Evolutionary conservation across 1,140 invertebrate species (phyloP).

Genomic region (Teleopsis dalmanni): DNA sequence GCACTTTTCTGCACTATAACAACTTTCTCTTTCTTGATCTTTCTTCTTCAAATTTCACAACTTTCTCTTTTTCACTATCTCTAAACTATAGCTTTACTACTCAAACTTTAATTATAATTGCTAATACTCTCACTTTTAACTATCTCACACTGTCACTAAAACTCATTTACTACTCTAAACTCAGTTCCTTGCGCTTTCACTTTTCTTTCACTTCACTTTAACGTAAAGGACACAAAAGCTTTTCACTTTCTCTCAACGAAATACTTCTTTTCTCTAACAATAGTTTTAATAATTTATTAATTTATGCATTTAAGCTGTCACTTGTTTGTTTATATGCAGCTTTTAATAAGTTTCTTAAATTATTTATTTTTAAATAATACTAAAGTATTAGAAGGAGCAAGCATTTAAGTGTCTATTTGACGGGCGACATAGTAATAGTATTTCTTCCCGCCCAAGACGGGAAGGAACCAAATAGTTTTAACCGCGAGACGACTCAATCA

Average conservation of each 20-base stretch:
- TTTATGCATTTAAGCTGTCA: conserved; percentile 4
- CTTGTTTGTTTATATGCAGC: conserved; percentile 1
- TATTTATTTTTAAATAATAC: not conserved
- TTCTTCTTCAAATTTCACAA: not conserved
- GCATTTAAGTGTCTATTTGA: too few species aligned
- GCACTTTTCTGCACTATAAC: conserved; percentile 15
- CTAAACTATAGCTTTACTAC: not conserved
- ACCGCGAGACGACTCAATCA: not conserved
- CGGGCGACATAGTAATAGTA: too few species aligned
- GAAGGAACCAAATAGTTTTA: not conserved
- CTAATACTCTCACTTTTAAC: not conserved
- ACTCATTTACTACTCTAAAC: not conserved
- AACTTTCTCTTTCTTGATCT: not conserved
- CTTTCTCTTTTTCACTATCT: not conserved
- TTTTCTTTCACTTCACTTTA: not conserved
- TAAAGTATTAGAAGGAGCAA: conserved; percentile 2
- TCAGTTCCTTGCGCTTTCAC: not conserved
- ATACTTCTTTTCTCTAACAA: not conserved
- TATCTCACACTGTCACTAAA: not conserved
- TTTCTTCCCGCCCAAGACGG: too few species aligned
- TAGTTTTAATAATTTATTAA: conserved; percentile 4
- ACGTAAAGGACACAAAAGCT: not conserved
- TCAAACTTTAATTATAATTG: not conserved
- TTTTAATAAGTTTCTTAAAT: not conserved
- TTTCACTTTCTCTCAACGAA: not conserved